These are phyloP conservation scores for Montifringilla adamsi DNA, from an alignment of 2,113 vertebrate species.

Conservation along the genomic window DNA sequence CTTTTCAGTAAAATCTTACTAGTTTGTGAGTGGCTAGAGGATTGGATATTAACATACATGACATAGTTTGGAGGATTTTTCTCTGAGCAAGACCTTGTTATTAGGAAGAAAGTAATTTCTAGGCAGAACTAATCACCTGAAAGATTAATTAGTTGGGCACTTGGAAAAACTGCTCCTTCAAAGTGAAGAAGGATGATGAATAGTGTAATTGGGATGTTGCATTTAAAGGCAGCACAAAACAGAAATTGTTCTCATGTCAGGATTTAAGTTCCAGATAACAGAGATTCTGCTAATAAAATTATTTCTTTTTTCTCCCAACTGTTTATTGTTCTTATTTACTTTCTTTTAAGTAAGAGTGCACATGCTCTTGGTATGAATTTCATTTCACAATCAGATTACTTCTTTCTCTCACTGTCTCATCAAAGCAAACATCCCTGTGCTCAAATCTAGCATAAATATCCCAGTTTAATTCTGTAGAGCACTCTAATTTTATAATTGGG, in stretches of 20 bases:
- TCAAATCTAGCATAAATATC: background rate
- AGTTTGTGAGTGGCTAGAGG: background rate
- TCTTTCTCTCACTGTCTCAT: background rate
- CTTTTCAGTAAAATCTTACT: background rate
- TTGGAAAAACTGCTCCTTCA: background rate
- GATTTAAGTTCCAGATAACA: background rate
- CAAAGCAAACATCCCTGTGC: background rate
- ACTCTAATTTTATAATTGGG: background rate
- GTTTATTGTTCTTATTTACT: background rate
- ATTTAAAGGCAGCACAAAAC: background rate
- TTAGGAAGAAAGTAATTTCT: background rate
- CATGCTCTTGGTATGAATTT: background rate
- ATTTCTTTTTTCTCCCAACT: background rate
- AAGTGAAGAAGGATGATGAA: background rate
- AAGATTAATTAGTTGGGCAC: background rate
- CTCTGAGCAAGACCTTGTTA: background rate
- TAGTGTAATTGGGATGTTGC: background rate
- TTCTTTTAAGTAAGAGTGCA: background rate
- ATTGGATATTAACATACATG: background rate
- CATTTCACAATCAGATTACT: background rate
- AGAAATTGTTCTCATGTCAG: background rate
- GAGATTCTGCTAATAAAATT: background rate
- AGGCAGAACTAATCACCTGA: background rate
- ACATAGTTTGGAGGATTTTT: background rate
- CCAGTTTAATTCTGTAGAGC: background rate